Evolutionary conservation across 2,888 invertebrate species (phyloP).

Genomic region (Macaria liturata): DNA sequence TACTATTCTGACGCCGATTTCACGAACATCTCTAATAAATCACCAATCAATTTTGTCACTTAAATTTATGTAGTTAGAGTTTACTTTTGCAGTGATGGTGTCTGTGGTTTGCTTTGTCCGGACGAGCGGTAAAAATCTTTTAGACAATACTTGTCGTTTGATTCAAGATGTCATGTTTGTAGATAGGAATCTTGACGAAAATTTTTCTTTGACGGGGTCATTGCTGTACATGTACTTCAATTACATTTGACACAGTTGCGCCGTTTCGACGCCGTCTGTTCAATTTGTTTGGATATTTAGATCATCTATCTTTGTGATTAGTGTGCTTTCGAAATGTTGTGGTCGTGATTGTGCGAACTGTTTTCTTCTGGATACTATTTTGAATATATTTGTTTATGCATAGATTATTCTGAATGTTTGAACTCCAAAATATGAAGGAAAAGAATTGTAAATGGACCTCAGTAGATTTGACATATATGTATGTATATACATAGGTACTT

Average conservation of each 20-base stretch:
- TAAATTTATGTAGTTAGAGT: slow-evolving; percentile 24
- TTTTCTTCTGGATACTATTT: neutral
- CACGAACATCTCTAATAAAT: slow-evolving; percentile 40
- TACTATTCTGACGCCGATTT: slow-evolving; percentile 66
- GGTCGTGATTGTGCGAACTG: slow-evolving; percentile 38
- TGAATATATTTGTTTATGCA: too few relatives aligned
- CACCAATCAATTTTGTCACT: slow-evolving; percentile 27
- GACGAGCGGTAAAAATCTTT: slow-evolving; percentile 58
- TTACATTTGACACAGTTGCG: slow-evolving; percentile 72
- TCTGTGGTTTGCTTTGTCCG: slow-evolving; percentile 39
- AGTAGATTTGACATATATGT: too few relatives aligned
- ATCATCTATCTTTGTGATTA: slow-evolving; percentile 58
- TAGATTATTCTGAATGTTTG: too few relatives aligned
- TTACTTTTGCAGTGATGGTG: slow-evolving; percentile 33
- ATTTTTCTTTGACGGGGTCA: slow-evolving; percentile 76
- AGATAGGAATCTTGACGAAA: slow-evolving; percentile 77
- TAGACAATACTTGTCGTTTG: slow-evolving; percentile 77
- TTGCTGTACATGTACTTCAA: slow-evolving; percentile 70
- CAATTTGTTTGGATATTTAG: slow-evolving; percentile 56
- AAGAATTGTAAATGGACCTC: too few relatives aligned
- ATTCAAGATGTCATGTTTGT: slow-evolving; percentile 75
- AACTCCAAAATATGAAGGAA: too few relatives aligned
- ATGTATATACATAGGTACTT: too few relatives aligned
- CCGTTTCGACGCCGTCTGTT: slow-evolving; percentile 41
- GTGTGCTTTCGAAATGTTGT: slow-evolving; percentile 53